Conservation (phyloP, 2,113 vertebrate species). For the Amia ocellicauda region DNA sequence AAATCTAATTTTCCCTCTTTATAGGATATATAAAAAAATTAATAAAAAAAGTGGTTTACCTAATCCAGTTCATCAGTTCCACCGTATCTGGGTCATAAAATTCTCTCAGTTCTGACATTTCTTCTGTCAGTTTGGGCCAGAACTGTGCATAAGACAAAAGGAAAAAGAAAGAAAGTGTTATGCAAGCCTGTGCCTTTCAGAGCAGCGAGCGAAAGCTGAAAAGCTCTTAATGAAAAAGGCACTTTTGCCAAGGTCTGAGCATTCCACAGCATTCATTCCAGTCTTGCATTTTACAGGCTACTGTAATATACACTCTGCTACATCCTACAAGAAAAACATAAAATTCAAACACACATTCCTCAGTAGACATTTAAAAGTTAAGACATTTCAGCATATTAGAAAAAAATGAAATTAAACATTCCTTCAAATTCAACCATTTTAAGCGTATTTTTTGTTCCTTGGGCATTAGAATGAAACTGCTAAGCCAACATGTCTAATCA, state of each 20-base stretch:
- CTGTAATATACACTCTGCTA: not conserved
- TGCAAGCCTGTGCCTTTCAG: not conserved
- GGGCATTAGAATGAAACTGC: no score
- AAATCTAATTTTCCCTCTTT: constrained; percentile 38
- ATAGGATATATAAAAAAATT: constrained; percentile 19
- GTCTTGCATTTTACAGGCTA: not conserved
- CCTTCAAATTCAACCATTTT: no score
- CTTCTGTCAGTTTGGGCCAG: constrained; percentile 89
- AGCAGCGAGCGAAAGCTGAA: no score
- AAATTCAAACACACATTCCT: no score
- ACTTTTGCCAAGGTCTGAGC: not conserved
- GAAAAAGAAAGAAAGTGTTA: not conserved
- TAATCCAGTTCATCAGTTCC: constrained; percentile 98
- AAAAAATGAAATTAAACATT: no score
- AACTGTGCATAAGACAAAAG: constrained; percentile 62
- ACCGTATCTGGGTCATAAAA: constrained; percentile 98
- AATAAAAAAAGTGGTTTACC: constrained; percentile 77
- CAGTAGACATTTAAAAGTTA: no score
- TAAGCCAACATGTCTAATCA: not conserved
- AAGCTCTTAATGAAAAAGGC: not conserved
- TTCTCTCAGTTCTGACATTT: constrained; percentile 90
- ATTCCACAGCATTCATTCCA: not conserved
- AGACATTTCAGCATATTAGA: no score
- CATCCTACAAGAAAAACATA: no score
- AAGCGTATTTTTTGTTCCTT: no score